Conservation (phyloP, 2,797 vertebrate species). For the Peromyscus nudipes region DNA sequence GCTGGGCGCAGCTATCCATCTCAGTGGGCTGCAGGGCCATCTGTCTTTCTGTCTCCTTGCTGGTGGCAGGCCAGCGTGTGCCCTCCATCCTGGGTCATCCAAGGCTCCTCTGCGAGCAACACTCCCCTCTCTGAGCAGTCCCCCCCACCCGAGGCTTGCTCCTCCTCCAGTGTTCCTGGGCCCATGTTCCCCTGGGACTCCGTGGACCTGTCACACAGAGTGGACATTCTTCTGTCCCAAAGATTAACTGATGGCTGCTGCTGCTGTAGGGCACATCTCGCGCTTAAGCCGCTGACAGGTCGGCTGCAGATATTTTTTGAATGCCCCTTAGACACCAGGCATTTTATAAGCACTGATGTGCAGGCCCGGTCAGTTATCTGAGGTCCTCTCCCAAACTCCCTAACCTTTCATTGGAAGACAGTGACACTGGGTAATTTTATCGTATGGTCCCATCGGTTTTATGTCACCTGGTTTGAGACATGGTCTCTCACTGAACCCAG, state of each 20-base stretch:
- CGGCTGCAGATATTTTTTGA: background rate
- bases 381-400: background rate
- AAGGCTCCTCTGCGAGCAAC: background rate
- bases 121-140: background rate
- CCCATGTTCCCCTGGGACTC: background rate
- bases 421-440: background rate
- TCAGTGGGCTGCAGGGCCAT: slow-evolving; percentile 5
- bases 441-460: background rate
- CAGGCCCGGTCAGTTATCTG: slow-evolving; percentile 4
- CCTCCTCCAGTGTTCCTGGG: background rate
- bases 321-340: background rate
- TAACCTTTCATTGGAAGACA: background rate
- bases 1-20: slow-evolving; percentile 74
- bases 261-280: background rate
- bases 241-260: background rate
- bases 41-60: slow-evolving; percentile 77
- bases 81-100: slow-evolving; percentile 49
- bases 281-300: background rate
- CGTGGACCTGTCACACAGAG: background rate
- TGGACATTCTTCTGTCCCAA: background rate
- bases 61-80: slow-evolving; percentile 14
- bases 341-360: background rate
- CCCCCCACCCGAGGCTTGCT: background rate
- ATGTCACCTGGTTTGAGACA: background rate
- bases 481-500: background rate